phyloP scores from a whole-genome alignment of 2,888 invertebrate genomes.

The Mythimna vitellina region DNA sequence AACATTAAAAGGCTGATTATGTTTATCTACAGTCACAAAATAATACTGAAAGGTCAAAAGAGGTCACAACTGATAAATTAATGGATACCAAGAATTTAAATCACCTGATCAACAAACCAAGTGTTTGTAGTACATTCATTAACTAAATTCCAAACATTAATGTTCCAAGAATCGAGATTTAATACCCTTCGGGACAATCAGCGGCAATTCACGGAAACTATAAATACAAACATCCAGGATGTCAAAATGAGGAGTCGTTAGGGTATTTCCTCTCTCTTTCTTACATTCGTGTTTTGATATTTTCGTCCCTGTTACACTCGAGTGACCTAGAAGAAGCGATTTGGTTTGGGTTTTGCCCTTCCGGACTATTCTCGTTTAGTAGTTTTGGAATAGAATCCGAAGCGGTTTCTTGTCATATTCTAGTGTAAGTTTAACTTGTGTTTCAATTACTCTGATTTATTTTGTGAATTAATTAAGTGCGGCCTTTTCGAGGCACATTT shows the following conservation, averaged over 20 bases:
- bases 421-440: not conserved
- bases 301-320: conserved; percentile 26
- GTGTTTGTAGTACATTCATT: not conserved
- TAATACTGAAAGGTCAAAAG: not conserved
- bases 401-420: conserved; percentile 10
- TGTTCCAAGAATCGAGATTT: conserved; percentile 52
- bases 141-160: conserved; percentile 24
- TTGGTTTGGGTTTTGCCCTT: conserved; percentile 44
- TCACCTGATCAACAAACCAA: not conserved
- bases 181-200: conserved; percentile 64
- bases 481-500: no score
- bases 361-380: conserved; percentile 42
- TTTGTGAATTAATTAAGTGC: no score
- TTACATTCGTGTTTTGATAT: conserved; percentile 6
- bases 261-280: conserved; percentile 29
- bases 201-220: conserved; percentile 75
- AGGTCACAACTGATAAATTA: not conserved
- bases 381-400: conserved; percentile 20
- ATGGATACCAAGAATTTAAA: not conserved
- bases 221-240: conserved; percentile 75
- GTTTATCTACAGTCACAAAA: not conserved
- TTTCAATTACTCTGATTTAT: not conserved
- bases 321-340: conserved; percentile 56
- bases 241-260: conserved; percentile 65
- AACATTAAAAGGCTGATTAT: no score